phyloP scores from a whole-genome alignment of 2,797 vertebrate species.

The Myripristis jacobus region DNA sequence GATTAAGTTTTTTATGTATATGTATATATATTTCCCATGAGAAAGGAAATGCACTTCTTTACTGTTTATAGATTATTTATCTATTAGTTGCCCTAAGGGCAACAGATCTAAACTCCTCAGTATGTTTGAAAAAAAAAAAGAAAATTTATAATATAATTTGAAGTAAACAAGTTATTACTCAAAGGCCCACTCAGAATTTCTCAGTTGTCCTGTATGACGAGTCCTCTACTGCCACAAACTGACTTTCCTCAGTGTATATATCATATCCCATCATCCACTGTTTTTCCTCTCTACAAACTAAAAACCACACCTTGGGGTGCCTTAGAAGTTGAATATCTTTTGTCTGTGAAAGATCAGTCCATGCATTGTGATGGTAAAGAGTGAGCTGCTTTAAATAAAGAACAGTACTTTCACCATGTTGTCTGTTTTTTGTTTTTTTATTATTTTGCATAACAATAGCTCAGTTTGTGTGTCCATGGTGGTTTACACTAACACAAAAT shows the following conservation, averaged over 20 bases:
- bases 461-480: neutral
- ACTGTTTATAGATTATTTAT: slow-evolving; percentile 20
- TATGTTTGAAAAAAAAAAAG: slow-evolving; percentile 43
- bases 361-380: slow-evolving; percentile 84
- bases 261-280: slow-evolving; percentile 39
- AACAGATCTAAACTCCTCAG: slow-evolving; percentile 13
- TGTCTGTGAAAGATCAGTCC: slow-evolving; percentile 92
- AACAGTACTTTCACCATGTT: slow-evolving; percentile 72
- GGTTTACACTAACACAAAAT: neutral
- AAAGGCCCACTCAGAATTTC: neutral
- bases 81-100: slow-evolving; percentile 4
- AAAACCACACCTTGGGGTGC: slow-evolving; percentile 93
- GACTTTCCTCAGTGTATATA: slow-evolving; percentile 13
- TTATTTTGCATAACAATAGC: neutral
- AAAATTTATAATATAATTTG: slow-evolving; percentile 14
- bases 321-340: slow-evolving; percentile 92
- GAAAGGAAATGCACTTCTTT: slow-evolving; percentile 14
- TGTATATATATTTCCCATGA: neutral
- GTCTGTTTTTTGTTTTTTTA: slow-evolving; percentile 32
- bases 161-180: slow-evolving; percentile 4
- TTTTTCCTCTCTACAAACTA: slow-evolving; percentile 84
- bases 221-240: slow-evolving; percentile 11
- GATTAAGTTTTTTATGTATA: neutral
- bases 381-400: slow-evolving; percentile 92
- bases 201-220: slow-evolving; percentile 9